phyloP scores from a whole-genome alignment of 2,888 invertebrate species.

The Girardia tigrina region DNA sequence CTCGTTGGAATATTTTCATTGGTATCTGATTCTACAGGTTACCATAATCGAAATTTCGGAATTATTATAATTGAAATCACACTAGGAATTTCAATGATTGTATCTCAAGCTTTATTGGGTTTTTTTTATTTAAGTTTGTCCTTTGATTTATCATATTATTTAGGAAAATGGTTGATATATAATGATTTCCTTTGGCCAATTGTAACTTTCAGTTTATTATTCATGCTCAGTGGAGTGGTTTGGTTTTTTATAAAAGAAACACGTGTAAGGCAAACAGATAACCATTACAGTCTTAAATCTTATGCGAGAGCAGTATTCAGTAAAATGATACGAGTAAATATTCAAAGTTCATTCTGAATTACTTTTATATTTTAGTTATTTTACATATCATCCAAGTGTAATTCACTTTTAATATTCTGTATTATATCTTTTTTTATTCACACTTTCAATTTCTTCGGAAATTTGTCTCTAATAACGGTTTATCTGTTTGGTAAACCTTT shows the following conservation, averaged over 20 bases:
- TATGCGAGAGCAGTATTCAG: neutral
- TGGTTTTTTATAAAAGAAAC: conserved; percentile 1
- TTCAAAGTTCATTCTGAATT: neutral
- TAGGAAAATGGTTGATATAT: neutral
- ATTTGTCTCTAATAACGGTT: neutral
- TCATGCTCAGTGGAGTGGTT: neutral
- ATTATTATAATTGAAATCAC: conserved; percentile 9
- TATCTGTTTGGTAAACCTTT: conserved; percentile 4
- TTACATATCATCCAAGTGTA: neutral
- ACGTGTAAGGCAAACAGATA: neutral
- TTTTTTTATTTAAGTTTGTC: neutral
- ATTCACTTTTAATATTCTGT: neutral
- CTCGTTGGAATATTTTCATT: neutral
- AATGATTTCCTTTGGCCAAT: neutral
- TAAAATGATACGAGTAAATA: neutral
- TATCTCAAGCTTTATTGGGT: neutral
- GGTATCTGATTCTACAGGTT: conserved; percentile 11
- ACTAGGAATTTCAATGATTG: conserved; percentile 14
- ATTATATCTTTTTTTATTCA: conserved; percentile 1
- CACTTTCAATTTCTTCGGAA: conserved; percentile 10
- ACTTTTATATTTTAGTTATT: neutral
- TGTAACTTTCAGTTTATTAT: neutral
- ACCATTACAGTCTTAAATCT: neutral
- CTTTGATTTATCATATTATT: neutral
- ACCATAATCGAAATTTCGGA: neutral